These are phyloP conservation scores for Alauda arvensis DNA, from an alignment of 2,797 vertebrate genomes.

Conservation along the genomic window DNA sequence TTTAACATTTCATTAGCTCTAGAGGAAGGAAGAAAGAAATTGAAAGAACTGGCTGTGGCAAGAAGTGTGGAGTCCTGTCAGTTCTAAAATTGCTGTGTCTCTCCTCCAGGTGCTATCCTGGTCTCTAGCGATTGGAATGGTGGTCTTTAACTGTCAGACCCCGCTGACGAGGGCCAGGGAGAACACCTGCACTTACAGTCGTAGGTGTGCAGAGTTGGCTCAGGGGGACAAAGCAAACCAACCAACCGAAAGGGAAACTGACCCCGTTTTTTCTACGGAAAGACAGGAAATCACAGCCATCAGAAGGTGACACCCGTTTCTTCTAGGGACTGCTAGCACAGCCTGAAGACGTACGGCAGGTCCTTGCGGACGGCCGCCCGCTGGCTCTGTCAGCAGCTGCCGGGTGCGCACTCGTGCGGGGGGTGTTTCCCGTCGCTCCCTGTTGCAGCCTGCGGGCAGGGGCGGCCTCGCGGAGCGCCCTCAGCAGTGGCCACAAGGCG, in stretches of 20 bases:
- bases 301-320: background rate
- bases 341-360: fast-evolving
- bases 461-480: background rate
- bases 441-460: fast-evolving
- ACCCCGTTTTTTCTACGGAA: background rate
- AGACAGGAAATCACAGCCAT: background rate
- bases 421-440: fast-evolving
- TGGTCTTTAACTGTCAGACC: background rate
- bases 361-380: background rate
- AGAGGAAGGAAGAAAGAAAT: background rate
- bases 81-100: background rate
- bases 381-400: fast-evolving
- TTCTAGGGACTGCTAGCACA: background rate
- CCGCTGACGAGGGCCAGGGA: fast-evolving
- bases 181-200: fast-evolving
- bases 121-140: background rate
- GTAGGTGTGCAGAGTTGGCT: too few species aligned
- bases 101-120: too few species aligned
- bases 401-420: background rate
- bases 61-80: background rate
- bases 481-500: background rate
- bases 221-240: background rate
- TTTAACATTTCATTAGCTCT: background rate
- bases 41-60: background rate
- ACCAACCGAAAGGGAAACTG: background rate